Percentiles rank a stretch among this genome's conserved stretches.
Conservation (phyloP, 2,113 vertebrate genomes). For the Serinus canaria region DNA sequence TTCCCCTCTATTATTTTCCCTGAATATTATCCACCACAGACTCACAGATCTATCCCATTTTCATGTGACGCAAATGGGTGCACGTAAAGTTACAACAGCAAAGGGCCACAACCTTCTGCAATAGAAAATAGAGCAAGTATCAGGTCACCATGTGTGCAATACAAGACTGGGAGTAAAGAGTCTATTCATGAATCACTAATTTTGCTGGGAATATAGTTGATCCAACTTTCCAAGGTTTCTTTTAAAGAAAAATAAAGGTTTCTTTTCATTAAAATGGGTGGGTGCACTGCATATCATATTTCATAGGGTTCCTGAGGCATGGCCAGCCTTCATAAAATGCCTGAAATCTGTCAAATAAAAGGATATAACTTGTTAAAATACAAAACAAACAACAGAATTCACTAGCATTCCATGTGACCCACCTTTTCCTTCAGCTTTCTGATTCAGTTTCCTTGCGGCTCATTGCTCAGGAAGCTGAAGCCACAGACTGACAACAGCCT, state of each 20-base stretch:
- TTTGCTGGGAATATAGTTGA: not conserved
- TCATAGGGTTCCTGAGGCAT: not conserved
- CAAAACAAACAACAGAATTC: not conserved
- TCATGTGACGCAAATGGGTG: not conserved
- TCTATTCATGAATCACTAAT: not conserved
- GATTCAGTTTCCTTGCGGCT: not conserved
- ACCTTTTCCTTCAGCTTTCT: constrained; percentile 7
- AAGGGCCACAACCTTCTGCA: not conserved
- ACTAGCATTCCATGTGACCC: not conserved
- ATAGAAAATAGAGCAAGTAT: not conserved
- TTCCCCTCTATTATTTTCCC: not conserved
- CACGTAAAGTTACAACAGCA: not conserved
- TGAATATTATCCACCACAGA: not conserved
- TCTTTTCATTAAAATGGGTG: not conserved
- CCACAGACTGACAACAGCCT: not conserved
- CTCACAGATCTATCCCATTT: not conserved
- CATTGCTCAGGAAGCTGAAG: constrained; percentile 4
- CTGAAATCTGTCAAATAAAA: not conserved
- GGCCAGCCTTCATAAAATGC: not conserved
- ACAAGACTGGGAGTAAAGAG: not conserved
- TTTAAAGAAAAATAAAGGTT: not conserved
- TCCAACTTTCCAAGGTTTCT: not conserved
- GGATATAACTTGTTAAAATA: not conserved
- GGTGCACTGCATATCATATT: accelerated
- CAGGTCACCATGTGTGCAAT: not conserved